Conservation (phyloP, 2,113 vertebrate species). For the Amblyornis subalaris region DNA sequence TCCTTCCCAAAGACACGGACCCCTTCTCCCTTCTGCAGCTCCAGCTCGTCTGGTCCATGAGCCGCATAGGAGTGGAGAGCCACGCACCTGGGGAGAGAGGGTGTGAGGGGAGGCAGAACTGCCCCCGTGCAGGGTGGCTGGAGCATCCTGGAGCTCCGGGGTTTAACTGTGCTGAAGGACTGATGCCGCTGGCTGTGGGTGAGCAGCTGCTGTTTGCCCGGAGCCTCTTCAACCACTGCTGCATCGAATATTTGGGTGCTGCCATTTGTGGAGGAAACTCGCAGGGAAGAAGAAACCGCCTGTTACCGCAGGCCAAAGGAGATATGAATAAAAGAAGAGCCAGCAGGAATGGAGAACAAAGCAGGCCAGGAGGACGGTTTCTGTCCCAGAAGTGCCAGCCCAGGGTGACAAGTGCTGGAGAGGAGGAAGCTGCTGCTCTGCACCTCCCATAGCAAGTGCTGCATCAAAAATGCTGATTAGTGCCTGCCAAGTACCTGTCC, state of each 20-base stretch:
- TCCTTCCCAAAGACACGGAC: constrained; percentile 86
- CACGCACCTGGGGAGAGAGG: constrained; percentile 76
- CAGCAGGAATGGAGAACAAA: neutral
- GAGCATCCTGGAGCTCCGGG: fast-evolving
- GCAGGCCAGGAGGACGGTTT: neutral
- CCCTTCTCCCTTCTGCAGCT: constrained; percentile 90
- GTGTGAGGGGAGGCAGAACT: neutral
- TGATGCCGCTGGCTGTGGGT: neutral
- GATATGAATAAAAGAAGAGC: neutral
- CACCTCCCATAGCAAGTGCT: neutral
- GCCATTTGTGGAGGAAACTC: fast-evolving
- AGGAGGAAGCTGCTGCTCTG: neutral
- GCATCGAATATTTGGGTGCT: neutral
- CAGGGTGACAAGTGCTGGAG: fast-evolving
- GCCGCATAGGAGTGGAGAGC: constrained; percentile 84
- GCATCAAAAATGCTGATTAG: neutral
- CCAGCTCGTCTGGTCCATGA: constrained; percentile 82
- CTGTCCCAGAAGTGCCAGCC: neutral
- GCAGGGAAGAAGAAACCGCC: neutral
- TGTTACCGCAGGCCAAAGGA: neutral
- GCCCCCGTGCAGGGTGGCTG: fast-evolving
- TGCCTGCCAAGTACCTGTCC: neutral
- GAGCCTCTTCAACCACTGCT: neutral
- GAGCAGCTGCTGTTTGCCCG: neutral
- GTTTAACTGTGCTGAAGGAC: neutral